Evolutionary conservation across 2,113 vertebrate species (phyloP).

Genomic region (chimpanzee (Pan troglodytes)): NHGRI_mPanTro3-v2.1_pri NC_086015.1:126664501-126665000

Average conservation of each 20-base stretch:
- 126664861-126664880: background rate
- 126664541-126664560: background rate
- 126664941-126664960: conserved; percentile 11
- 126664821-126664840: conserved; percentile 19
- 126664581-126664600: background rate
- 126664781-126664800: background rate
- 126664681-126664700: background rate
- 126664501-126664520: background rate
- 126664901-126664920: background rate
- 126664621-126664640: conserved; percentile 25
- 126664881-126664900: background rate
- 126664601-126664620: background rate
- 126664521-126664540: background rate
- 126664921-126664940: background rate
- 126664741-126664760: conserved; percentile 43
- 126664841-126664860: background rate
- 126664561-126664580: fast-evolving
- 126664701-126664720: background rate
- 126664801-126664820: background rate
- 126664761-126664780: conserved; percentile 57
- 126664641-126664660: background rate
- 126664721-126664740: background rate
- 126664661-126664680: background rate
- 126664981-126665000: conserved; percentile 50
- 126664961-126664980: background rate